Percentiles rank a stretch among this genome's conserved stretches.
phyloP scores from a whole-genome alignment of 2,113 vertebrate genomes.

The Dascyllus trimaculatus region DNA sequence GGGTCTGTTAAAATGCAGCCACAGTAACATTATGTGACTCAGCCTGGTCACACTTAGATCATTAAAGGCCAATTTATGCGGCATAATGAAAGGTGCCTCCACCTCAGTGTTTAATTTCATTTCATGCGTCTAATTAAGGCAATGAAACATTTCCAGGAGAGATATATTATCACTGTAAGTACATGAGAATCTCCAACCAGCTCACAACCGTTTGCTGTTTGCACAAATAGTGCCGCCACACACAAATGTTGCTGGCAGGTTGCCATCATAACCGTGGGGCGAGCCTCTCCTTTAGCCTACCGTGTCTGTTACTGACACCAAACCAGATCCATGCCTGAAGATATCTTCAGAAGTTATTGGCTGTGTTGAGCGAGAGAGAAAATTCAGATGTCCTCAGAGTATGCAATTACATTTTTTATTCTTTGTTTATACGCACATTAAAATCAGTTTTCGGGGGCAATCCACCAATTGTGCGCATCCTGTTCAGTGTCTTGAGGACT shows the following conservation, averaged over 20 bases:
- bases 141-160: neutral
- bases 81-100: neutral
- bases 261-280: neutral
- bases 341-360: neutral
- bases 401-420: neutral
- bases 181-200: neutral
- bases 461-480: neutral
- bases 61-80: neutral
- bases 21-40: conserved; percentile 13
- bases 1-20: conserved; percentile 5
- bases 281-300: neutral
- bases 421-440: neutral
- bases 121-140: neutral
- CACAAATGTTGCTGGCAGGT: neutral
- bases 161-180: neutral
- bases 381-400: neutral
- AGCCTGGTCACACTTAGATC: neutral
- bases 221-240: no score
- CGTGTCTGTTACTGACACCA: neutral
- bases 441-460: neutral
- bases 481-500: neutral
- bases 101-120: neutral
- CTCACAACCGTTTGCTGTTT: neutral
- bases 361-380: neutral
- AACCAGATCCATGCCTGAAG: neutral